phyloP scores from a whole-genome alignment of 2,888 invertebrate genomes.

The Amorpha juglandis region DNA sequence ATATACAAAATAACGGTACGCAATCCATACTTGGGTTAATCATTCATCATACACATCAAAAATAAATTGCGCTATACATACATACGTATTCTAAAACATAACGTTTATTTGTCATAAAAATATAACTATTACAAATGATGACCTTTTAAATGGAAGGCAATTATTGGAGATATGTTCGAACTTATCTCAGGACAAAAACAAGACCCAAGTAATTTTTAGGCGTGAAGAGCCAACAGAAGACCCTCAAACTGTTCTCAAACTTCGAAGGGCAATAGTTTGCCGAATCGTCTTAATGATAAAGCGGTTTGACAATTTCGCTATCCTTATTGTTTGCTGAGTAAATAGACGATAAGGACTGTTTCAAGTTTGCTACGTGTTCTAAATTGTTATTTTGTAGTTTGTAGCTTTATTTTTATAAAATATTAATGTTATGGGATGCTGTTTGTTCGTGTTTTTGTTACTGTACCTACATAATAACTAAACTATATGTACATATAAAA shows the following conservation, averaged over 20 bases:
- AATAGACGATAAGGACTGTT: neutral
- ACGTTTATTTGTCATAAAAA: neutral
- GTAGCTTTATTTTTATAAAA: neutral
- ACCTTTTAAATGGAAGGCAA: neutral
- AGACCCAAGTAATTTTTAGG: neutral
- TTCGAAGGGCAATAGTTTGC: neutral
- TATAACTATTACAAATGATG: neutral
- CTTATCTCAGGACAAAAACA: neutral
- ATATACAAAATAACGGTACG: too few species aligned
- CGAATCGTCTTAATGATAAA: neutral
- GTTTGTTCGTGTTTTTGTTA: too few species aligned
- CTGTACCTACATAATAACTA: too few species aligned
- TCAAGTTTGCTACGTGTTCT: neutral
- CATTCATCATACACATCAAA: too few species aligned
- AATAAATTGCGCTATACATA: too few species aligned
- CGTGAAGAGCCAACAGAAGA: neutral
- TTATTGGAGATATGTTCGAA: neutral
- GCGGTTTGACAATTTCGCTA: neutral
- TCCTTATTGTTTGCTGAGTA: conserved; percentile 2
- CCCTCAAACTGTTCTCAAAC: neutral
- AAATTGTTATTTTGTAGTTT: neutral
- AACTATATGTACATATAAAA: too few species aligned
- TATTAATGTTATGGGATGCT: too few species aligned
- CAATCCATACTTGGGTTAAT: too few species aligned
- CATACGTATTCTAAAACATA: too few species aligned